Base-by-base conservation (phyloP, 1,140 invertebrate genomes). In the Patella vulgata region DNA sequence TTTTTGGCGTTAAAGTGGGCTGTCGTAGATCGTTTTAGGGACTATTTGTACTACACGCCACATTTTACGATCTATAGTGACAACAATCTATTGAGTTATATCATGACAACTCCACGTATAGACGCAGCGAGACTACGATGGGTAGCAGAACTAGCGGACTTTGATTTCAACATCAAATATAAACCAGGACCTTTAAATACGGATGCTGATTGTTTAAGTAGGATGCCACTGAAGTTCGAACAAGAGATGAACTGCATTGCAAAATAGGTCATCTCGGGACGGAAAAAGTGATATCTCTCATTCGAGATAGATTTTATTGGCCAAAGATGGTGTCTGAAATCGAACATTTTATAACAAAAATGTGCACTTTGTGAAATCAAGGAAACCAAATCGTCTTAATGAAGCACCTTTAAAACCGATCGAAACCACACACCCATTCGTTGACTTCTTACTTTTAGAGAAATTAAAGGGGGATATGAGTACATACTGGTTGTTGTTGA, bases 401-500 rank as follows among this genome's bases (percentile, higher is more conserved):
- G 19, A 12, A 31, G 66, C 62, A 36, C 60, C 55, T 31, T n/a
- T 63, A 25, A 21, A 66, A 36, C 51, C 64, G 0, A 71, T 71
- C 3, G 30, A 12, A 21, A 56, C 62, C 1, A 48, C 58, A 5
- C 14, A 25, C 14, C 66, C 66, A 23, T 66, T 68, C 42, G 60
- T 64, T 39, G 61, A 68, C 28, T 68, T 65, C 44, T 27, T 73
- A 8, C 46, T 57, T 40, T 42, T 71, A 25, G 68, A 70, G 46
- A 39, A 30, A 12, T 47, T n/a, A 12, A 64, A 61, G n/a, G 68
- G 71, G 66, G 57, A 8, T 63, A 53, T 21, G 55, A 71, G 53
- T 56, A 71, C 39, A 69, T 81, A 9, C 46, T 82, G 3, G 75
- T 78, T 0, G 48, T 77, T 9, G 59, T 68, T 0, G 65, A 73